These are phyloP conservation scores for Hyperopisus bebe DNA, from an alignment of 2,113 vertebrate genomes.

Conservation along the genomic window DNA sequence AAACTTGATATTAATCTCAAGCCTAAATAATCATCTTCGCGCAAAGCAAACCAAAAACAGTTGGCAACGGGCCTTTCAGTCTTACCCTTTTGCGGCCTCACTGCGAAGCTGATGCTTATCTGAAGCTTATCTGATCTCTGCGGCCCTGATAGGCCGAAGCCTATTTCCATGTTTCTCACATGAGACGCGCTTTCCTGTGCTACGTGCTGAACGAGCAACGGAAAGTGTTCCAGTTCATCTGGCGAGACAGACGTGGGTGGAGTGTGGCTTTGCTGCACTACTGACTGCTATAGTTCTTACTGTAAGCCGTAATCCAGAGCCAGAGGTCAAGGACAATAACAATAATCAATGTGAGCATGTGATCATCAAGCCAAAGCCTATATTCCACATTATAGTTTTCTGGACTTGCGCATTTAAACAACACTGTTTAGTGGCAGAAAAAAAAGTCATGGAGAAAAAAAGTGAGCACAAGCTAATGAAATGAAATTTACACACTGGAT, in stretches of 20 bases:
- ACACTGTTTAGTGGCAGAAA: not conserved
- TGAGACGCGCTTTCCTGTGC: not conserved
- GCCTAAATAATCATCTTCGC: not conserved
- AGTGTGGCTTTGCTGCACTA: not conserved
- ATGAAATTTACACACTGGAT: not conserved
- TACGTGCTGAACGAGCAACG: not conserved
- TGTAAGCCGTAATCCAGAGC: not conserved
- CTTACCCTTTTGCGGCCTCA: not conserved
- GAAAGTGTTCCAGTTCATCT: not conserved
- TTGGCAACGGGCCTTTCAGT: not conserved
- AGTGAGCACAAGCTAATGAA: not conserved
- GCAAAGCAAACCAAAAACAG: not conserved
- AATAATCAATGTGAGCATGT: not conserved
- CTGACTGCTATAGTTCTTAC: not conserved
- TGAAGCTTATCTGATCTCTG: not conserved
- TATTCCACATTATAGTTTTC: not conserved
- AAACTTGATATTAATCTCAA: not conserved
- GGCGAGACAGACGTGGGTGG: constrained; percentile 1
- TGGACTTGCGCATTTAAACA: not conserved
- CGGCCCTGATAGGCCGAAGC: not conserved
- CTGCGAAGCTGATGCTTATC: not conserved
- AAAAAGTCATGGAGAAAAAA: not conserved
- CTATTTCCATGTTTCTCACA: constrained; percentile 7
- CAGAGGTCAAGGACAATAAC: not conserved
- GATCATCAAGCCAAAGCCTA: not conserved